Conservation (phyloP, 2,113 vertebrate genomes). For the Carettochelys insculpta region DNA sequence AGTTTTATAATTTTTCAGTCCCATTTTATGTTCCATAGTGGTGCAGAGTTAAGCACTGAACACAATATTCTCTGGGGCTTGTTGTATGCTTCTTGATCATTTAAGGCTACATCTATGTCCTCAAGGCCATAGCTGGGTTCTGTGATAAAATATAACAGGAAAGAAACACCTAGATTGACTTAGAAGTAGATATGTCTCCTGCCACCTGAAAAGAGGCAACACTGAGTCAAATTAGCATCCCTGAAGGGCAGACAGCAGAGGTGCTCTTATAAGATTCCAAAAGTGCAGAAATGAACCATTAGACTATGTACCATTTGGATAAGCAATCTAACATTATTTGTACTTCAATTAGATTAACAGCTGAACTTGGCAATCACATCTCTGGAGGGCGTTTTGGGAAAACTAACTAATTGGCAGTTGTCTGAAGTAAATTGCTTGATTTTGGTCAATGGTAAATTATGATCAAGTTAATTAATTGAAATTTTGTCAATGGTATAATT, state of each 20-base stretch:
- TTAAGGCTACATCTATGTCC: not conserved
- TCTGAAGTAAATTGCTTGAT: conserved; percentile 69
- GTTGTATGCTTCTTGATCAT: not conserved
- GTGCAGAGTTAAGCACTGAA: not conserved
- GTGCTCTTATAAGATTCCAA: not conserved
- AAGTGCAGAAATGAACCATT: not conserved
- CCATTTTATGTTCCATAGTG: not conserved
- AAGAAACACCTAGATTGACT: not conserved
- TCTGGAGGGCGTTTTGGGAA: conserved; percentile 41
- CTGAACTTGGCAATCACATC: conserved; percentile 47
- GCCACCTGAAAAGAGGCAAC: not conserved
- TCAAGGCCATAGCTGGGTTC: not conserved
- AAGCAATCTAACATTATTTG: conserved; percentile 46
- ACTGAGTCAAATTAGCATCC: not conserved
- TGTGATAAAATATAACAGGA: not conserved
- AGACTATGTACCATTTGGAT: conserved; percentile 23
- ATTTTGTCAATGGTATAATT: conserved; percentile 57
- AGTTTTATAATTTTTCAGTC: not conserved
- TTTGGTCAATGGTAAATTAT: conserved; percentile 62
- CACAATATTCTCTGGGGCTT: not conserved
- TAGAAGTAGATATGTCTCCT: not conserved
- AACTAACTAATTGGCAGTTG: conserved; percentile 66
- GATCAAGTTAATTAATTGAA: conserved; percentile 63
- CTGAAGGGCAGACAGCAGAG: not conserved
- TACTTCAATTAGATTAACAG: conserved; percentile 55